A percentile compares a stretch with the other conserved stretches of the same genome.
Conservation (phyloP, 2,888 invertebrate species). For the Xanthia togata region DNA sequence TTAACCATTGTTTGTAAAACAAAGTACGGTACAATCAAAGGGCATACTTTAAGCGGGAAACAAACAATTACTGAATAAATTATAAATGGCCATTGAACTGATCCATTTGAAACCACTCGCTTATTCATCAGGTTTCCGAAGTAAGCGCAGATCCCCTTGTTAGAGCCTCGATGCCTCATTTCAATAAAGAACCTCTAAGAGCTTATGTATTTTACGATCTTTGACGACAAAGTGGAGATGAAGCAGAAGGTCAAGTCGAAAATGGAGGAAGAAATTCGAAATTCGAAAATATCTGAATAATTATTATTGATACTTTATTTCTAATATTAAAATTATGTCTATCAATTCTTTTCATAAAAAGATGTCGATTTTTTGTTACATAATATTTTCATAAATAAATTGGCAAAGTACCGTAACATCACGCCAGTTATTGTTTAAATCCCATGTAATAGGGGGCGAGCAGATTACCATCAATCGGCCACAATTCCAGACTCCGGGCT, state of each 20-base stretch:
- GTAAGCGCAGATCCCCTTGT: slow-evolving; percentile 46
- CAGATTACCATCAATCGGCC: too few relatives aligned
- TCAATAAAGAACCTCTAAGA: slow-evolving; percentile 63
- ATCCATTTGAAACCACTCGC: slow-evolving; percentile 58
- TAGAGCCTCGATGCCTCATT: slow-evolving; percentile 55
- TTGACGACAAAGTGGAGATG: neutral
- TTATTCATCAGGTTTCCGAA: slow-evolving; percentile 61
- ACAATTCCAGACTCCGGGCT: too few relatives aligned
- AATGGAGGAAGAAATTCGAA: neutral
- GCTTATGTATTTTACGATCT: slow-evolving; percentile 60
- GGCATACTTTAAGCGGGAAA: slow-evolving; percentile 28
- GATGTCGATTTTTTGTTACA: too few relatives aligned
- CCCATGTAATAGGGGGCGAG: too few relatives aligned
- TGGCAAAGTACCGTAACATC: too few relatives aligned
- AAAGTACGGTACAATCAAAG: slow-evolving; percentile 36
- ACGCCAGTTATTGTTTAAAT: too few relatives aligned
- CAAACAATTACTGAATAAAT: slow-evolving; percentile 58
- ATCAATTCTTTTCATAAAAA: too few relatives aligned
- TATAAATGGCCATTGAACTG: slow-evolving; percentile 46
- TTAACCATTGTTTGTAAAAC: slow-evolving; percentile 20
- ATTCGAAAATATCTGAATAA: too few relatives aligned
- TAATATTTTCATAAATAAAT: too few relatives aligned
- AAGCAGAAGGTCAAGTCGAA: slow-evolving; percentile 33
- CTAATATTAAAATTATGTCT: too few relatives aligned
- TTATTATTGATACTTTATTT: too few relatives aligned